Evolutionary conservation across 2,113 vertebrate species (phyloP).

Genomic region (Micromys minutus): DNA sequence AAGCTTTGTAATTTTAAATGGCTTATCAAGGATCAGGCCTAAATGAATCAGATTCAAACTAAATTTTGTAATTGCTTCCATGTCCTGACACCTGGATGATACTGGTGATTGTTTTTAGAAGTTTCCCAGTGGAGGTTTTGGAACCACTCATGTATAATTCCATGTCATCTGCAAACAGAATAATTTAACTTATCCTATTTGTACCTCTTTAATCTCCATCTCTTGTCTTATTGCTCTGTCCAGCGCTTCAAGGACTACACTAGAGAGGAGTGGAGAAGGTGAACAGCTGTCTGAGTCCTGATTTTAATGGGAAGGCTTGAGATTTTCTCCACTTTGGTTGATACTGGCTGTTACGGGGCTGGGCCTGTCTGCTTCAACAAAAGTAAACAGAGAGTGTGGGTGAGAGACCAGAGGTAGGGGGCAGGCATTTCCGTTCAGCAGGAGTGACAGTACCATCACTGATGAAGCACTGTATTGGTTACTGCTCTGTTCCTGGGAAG

Average conservation of each 20-base stretch:
- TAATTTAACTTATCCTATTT: background rate
- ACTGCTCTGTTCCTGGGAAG: background rate
- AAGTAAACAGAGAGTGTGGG: background rate
- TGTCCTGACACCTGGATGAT: background rate
- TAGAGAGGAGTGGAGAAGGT: background rate
- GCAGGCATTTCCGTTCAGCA: background rate
- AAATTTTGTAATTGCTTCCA: background rate
- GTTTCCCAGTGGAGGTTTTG: background rate
- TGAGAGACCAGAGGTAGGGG: background rate
- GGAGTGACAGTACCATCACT: background rate
- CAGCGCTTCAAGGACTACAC: background rate
- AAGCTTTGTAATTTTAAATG: background rate
- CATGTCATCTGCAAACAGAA: background rate
- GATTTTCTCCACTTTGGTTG: background rate
- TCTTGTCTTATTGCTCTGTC: background rate
- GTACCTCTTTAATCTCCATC: background rate
- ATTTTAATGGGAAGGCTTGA: background rate
- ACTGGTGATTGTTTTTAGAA: background rate
- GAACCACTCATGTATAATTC: background rate
- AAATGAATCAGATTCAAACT: background rate
- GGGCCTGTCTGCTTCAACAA: background rate
- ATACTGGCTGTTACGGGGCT: background rate
- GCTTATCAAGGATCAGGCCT: background rate
- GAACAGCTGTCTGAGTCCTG: background rate
- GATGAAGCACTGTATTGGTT: background rate